Base-by-base conservation (phyloP, 1,140 invertebrate genomes). In the Gryon sp. region DNA sequence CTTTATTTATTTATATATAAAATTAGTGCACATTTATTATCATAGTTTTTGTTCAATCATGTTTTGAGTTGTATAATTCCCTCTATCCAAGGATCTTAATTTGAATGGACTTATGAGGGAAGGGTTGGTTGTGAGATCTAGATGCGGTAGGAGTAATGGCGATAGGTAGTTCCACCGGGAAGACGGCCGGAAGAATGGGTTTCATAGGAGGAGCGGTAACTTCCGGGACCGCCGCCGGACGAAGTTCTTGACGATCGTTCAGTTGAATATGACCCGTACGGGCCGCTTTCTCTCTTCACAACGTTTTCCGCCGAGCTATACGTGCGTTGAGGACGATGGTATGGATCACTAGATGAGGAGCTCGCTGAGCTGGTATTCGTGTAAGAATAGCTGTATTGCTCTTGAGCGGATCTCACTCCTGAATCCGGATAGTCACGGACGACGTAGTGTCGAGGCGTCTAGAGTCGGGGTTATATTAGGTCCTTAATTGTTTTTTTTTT, bases 401-500 rank as follows among this genome's bases (percentile, higher is more conserved):
- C 90, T 87, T 94, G 93, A 70, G 90, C 90, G 48, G 92, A 91
- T 86, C 92, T 91, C 76, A 93, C 89, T 77, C 92, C 91, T 77
- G 90, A 84, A 78, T 92, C 90, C 69, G 93, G 93, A 83, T 92
- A 92, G 89, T 95, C 94, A 87, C 92, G 92, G 83, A 95, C 94
- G 87, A 94, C 92, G 90, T 95, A 95, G 91, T 95, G 93, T 76
- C 94, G 92, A 86, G 94, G 94, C 89, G 92, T 95, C 94, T 95
- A 86, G 66, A 87, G 84, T 86, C 83, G 82, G 81, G 50, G 80
- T 83, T 82, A 87, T 69, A 86, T 78, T 85, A 82, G 79, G 78
- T 86, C 80, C n/a, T n/a, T n/a, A n/a, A n/a, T n/a, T 85, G 78
- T 4, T 36, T 50, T 53, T 73, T 78, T 46, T 69, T 14, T 12